phyloP scores from a whole-genome alignment of 1,140 invertebrate genomes.

The Eueides isabella region DNA sequence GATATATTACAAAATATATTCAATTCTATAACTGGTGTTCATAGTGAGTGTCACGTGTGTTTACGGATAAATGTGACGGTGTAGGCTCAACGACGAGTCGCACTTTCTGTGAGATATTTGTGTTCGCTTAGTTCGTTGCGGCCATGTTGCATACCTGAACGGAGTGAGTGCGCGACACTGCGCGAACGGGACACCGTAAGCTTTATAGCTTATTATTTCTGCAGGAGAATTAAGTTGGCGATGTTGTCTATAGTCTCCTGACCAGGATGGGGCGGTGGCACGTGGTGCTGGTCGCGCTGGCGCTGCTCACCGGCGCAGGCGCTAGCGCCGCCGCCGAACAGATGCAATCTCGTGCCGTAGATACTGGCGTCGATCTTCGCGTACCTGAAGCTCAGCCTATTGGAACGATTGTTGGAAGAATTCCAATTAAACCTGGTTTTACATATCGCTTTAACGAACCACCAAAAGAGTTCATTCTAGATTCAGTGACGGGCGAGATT shows the following conservation, averaged over 20 bases:
- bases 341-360: slow-evolving; percentile 93
- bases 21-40: slow-evolving; percentile 48
- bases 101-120: slow-evolving; percentile 79
- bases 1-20: slow-evolving; percentile 41
- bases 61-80: slow-evolving; percentile 78
- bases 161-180: slow-evolving; percentile 70
- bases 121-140: slow-evolving; percentile 76
- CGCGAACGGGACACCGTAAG: slow-evolving; percentile 77
- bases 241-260: slow-evolving; percentile 72
- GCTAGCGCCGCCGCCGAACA: slow-evolving; percentile 80
- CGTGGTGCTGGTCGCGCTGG: slow-evolving; percentile 77
- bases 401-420: slow-evolving; percentile 91
- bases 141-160: slow-evolving; percentile 80
- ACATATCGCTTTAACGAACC: slow-evolving; percentile 96
- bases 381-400: slow-evolving; percentile 91
- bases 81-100: slow-evolving; percentile 76
- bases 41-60: slow-evolving; percentile 79
- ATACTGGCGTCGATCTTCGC: slow-evolving; percentile 92
- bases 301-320: slow-evolving; percentile 65
- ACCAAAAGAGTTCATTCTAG: slow-evolving; percentile 91
- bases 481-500: slow-evolving; percentile 91
- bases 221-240: slow-evolving; percentile 60
- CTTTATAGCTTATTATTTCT: slow-evolving; percentile 55
- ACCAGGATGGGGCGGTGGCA: slow-evolving; percentile 77
- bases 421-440: slow-evolving; percentile 93